These are phyloP conservation scores for Eleginops maclovinus DNA, from an alignment of 2,113 vertebrate genomes.

Conservation along the genomic window DNA sequence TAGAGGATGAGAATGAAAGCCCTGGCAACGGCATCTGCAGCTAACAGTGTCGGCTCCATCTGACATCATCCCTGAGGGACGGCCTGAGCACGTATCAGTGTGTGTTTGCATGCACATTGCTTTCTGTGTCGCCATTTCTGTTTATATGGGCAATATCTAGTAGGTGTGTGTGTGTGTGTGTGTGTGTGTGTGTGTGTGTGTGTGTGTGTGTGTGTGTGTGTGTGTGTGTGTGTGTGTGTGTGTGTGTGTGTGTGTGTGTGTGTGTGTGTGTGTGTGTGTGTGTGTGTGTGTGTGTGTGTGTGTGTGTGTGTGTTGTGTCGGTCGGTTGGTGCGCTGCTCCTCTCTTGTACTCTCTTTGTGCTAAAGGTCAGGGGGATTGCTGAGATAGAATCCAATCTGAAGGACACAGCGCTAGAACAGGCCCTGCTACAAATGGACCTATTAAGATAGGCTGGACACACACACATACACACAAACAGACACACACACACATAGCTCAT, in stretches of 20 bases:
- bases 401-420: conserved; percentile 81
- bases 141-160: conserved; percentile 15
- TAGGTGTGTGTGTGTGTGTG: background rate
- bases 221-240: background rate
- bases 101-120: conserved; percentile 24
- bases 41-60: conserved; percentile 65
- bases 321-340: conserved; percentile 63
- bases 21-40: conserved; percentile 56
- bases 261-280: conserved; percentile 11
- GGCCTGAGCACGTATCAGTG: conserved; percentile 10
- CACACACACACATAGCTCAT: conserved; percentile 21
- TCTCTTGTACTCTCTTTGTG: conserved; percentile 78
- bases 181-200: conserved; percentile 6
- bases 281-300: background rate
- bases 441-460: conserved; percentile 74
- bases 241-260: background rate
- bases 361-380: conserved; percentile 81
- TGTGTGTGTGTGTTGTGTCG: conserved; percentile 28
- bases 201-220: conserved; percentile 10
- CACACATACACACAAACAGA: conserved; percentile 26
- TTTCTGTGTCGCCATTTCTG: conserved; percentile 28
- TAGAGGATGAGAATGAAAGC: conserved; percentile 58
- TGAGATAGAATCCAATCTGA: conserved; percentile 81
- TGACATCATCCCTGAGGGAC: conserved; percentile 58
- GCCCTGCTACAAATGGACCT: conserved; percentile 78